Percentiles rank a stretch among this genome's conserved stretches.
Conservation (phyloP, 2,888 invertebrate genomes). For the Coleophora flavipennella region DNA sequence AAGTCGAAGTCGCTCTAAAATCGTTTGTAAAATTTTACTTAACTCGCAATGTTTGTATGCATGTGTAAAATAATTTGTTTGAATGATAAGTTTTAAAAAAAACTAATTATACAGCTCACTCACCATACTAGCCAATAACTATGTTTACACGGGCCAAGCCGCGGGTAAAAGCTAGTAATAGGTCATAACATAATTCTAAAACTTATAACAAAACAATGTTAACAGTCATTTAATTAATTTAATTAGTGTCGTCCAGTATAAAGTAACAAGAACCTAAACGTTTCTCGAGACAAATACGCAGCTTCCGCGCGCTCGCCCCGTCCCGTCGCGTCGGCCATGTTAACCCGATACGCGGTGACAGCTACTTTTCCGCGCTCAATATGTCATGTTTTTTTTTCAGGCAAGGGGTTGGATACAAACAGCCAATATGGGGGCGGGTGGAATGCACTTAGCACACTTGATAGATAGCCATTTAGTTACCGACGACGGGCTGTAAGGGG, state of each 20-base stretch:
- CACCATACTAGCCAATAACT: too few species aligned
- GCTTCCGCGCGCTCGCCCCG: slow-evolving; percentile 34
- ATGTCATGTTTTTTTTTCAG: slow-evolving; percentile 65
- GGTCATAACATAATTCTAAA: too few species aligned
- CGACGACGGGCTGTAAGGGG: slow-evolving; percentile 47
- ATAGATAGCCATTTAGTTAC: slow-evolving; percentile 62
- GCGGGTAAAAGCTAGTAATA: too few species aligned
- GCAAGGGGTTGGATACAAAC: slow-evolving; percentile 71
- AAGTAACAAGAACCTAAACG: slow-evolving; percentile 54
- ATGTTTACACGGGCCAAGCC: too few species aligned
- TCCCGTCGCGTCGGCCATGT: slow-evolving; percentile 34
- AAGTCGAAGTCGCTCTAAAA: too few species aligned
- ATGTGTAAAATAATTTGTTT: too few species aligned
- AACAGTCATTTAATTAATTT: background rate
- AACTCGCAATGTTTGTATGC: too few species aligned
- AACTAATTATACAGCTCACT: too few species aligned
- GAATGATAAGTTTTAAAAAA: too few species aligned
- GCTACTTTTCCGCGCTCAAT: slow-evolving; percentile 66
- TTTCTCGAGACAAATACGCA: slow-evolving; percentile 54
- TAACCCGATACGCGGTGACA: slow-evolving; percentile 59
- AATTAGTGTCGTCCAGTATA: slow-evolving; percentile 24
- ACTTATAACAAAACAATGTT: too few species aligned
- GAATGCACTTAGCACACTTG: slow-evolving; percentile 53
- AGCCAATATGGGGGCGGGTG: slow-evolving; percentile 66
- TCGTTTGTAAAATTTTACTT: too few species aligned